A percentile compares a stretch with the other conserved stretches of the same genome.
Evolutionary conservation across 2,888 invertebrate species (phyloP).

Genomic region (Lithodes maja): DNA sequence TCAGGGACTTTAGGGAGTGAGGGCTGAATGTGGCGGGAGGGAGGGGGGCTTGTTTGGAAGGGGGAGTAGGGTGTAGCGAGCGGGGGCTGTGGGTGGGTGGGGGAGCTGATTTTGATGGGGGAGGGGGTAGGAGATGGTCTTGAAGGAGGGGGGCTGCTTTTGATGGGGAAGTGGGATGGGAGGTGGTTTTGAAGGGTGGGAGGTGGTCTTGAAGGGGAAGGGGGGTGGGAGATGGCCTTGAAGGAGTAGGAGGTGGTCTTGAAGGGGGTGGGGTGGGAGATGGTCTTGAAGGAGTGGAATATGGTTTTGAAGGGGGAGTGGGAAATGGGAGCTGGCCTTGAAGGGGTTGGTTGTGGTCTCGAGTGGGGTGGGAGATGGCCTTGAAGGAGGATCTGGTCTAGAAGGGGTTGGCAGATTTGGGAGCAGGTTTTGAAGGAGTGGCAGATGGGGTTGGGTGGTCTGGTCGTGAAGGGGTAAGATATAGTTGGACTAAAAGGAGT

Average conservation of each 20-base stretch:
- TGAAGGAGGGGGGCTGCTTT: background rate
- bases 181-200: no score
- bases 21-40: background rate
- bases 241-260: background rate
- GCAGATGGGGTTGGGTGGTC: no score
- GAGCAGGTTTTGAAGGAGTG: no score
- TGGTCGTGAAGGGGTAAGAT: no score
- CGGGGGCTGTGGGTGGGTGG: background rate
- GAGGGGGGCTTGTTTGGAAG: background rate
- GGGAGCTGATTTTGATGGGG: background rate
- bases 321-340: no score
- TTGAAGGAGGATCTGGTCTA: no score
- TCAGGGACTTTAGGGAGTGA: background rate
- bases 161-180: no score
- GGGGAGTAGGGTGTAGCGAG: background rate
- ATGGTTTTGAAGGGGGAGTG: no score
- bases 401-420: no score
- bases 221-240: background rate
- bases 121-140: background rate
- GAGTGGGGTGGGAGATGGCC: no score
- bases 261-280: background rate
- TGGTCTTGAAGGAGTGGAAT: background rate
- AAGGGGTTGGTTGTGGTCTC: no score
- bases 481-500: no score
- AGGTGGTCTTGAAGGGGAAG: background rate